Percentiles rank a stretch among this genome's conserved stretches.
Conservation (phyloP, 2,113 vertebrate species). For the Toxostoma redivivum region DNA sequence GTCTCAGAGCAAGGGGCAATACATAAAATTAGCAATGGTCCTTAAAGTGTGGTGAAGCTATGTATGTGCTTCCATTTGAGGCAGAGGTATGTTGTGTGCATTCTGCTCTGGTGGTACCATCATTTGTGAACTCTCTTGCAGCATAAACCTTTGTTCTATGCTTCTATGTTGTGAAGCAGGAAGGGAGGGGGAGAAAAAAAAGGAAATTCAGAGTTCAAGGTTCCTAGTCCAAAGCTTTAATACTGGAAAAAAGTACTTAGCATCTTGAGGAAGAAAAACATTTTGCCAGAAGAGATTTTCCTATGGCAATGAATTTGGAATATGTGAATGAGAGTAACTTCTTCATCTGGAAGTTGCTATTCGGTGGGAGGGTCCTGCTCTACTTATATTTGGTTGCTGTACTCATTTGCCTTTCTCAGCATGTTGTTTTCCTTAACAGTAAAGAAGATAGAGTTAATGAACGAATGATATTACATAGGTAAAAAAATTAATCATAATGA, state of each 20-base stretch:
- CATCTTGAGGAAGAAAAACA: background rate
- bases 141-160: background rate
- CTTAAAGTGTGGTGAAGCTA: background rate
- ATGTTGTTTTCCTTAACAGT: background rate
- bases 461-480: background rate
- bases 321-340: background rate
- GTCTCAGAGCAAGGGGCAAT: background rate
- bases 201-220: background rate
- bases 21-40: background rate
- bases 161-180: background rate
- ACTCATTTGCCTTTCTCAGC: background rate
- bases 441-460: slow-evolving; percentile 8
- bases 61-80: background rate
- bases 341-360: background rate
- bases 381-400: background rate
- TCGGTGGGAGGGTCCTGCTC: background rate
- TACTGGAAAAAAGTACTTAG: background rate
- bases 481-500: background rate
- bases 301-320: background rate
- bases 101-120: background rate
- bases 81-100: background rate
- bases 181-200: background rate
- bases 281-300: background rate
- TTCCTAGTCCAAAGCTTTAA: background rate
- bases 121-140: background rate